Evolutionary conservation across 2,888 invertebrate genomes (phyloP), one percentile per base, ranked within the genome.

Genomic region (Pycnomerus fuliginosus): DNA sequence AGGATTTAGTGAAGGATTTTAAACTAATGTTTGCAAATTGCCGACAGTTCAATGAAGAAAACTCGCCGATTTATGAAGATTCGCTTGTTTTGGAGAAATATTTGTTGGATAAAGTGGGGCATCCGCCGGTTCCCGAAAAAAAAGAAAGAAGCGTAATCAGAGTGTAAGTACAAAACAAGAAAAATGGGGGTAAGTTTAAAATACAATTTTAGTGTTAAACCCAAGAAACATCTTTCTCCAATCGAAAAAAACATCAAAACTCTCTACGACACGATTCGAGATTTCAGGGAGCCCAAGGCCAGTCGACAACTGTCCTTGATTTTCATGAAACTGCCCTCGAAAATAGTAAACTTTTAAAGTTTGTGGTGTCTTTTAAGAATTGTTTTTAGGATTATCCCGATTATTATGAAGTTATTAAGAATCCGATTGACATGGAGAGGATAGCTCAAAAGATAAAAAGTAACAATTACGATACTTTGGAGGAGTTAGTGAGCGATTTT

Each of bases 1-100:
- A 92, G 42, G 94, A 95, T 59, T 79, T 96, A 54, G 83, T 92
- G 0, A 79, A 85, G 0, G 97, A 97, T 68, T 86, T 85, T 61
- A 79, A 88, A 53, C 76, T 95, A n/a, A 96, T 99, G 96, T 98
- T 99, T 72, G 83, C 85, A 43, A 99, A 99, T 74, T 98, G 98
- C 64, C 87, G 95, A 0, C 90, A 90, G 56, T 99, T 93, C 72
- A 99, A 99, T 69, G 97, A 98, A 71, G 91, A 96, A 71, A 88
- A 90, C 5, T 98, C 97, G 0, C 84, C 88, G 68, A 95, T 99
- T 55, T 96, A 92, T 64, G 91, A 94, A 60, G 97, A 97, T 74
- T 95, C 97, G 1, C 90, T 85, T 62, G 81, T 85, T 16, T 75
- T 98, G 38, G 95, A 97, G 66, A 83, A 85, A 50, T 83, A 90